A percentile compares a stretch with the other conserved stretches of the same genome.
phyloP scores from a whole-genome alignment of 1,140 invertebrate genomes.

The Bombyx mandarina region DNA sequence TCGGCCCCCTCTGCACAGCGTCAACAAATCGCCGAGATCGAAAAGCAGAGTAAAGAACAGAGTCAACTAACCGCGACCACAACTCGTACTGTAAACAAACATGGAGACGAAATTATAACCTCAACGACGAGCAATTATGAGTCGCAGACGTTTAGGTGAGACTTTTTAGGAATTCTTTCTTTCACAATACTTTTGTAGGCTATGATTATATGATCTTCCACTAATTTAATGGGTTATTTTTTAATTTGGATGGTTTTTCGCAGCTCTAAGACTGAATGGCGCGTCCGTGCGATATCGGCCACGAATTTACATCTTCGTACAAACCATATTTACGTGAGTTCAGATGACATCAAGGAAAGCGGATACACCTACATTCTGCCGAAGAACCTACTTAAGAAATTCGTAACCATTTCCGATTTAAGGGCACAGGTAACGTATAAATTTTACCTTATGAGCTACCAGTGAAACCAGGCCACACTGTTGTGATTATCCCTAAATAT shows the following conservation, averaged over 20 bases:
- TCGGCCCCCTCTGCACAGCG: conserved; percentile 98
- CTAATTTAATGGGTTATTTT: background rate
- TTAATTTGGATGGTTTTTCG: conserved; percentile 9
- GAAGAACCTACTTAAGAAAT: conserved; percentile 99
- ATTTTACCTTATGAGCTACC: too few species aligned
- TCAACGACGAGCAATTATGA: conserved; percentile 99
- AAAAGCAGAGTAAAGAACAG: conserved; percentile 99
- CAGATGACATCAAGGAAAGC: conserved; percentile 99
- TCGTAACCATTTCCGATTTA: conserved; percentile 98
- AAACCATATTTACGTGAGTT: conserved; percentile 99
- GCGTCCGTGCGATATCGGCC: conserved; percentile 97
- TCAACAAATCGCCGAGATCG: conserved; percentile 99
- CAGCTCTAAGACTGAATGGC: conserved; percentile 98
- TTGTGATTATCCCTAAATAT: too few species aligned
- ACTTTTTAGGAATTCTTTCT: too few species aligned
- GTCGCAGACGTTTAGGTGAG: conserved; percentile 91
- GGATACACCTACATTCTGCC: conserved; percentile 99
- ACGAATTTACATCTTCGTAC: conserved; percentile 98
- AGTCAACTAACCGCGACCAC: conserved; percentile 98
- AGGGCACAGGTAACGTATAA: conserved; percentile 84
- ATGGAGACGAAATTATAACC: conserved; percentile 99
- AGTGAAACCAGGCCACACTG: too few species aligned
- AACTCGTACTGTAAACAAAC: conserved; percentile 98
- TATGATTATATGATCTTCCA: too few species aligned
- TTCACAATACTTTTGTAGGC: too few species aligned